A percentile compares a stretch with the other conserved stretches of the same genome.
phyloP scores from a whole-genome alignment of 2,113 vertebrate species.

The Gavialis gangeticus region DNA sequence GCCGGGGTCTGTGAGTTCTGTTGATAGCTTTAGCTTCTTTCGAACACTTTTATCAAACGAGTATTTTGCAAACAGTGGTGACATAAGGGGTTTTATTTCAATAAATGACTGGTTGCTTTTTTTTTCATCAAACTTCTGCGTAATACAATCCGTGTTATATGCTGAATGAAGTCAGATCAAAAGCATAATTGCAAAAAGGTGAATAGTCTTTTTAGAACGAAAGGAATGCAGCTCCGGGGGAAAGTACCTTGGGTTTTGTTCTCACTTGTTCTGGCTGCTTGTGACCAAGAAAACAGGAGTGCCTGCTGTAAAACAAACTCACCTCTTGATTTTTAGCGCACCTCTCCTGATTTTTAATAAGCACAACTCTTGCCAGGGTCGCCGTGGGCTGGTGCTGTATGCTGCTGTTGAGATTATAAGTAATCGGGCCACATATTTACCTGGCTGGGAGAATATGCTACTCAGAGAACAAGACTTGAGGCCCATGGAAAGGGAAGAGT shows the following conservation, averaged over 20 bases:
- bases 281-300: not conserved
- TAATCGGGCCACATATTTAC: constrained; percentile 15
- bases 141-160: not conserved
- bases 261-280: not conserved
- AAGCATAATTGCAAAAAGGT: not conserved
- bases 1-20: constrained; percentile 57
- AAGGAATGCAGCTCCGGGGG: not conserved
- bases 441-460: not conserved
- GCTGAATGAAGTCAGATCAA: not conserved
- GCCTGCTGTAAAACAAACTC: not conserved
- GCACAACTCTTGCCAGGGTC: not conserved
- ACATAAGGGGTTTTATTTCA: not conserved
- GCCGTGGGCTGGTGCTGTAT: not conserved
- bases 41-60: constrained; percentile 33
- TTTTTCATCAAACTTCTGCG: not conserved
- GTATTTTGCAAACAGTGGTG: constrained; percentile 36
- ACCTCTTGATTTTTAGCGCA: not conserved
- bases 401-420: not conserved
- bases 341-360: constrained; percentile 23
- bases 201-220: not conserved
- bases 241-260: not conserved
- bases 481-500: not conserved
- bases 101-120: not conserved
- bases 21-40: constrained; percentile 60
- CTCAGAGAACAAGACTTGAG: not conserved